Evolutionary conservation across 1,140 invertebrate species (phyloP).

Genomic region (Leptinotarsa texana): DNA sequence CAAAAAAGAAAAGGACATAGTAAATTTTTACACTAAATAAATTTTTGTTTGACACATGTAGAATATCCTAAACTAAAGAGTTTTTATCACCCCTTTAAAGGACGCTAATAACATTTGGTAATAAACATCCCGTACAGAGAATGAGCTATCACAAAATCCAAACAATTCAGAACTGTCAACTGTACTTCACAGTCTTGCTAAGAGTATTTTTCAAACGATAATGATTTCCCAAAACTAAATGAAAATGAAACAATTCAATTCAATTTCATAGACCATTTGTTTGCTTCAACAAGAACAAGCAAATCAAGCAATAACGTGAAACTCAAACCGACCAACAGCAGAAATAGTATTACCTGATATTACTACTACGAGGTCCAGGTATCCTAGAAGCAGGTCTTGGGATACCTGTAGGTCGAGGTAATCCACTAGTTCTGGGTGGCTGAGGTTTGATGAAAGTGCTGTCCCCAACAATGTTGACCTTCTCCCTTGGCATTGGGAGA

Average conservation of each 20-base stretch:
- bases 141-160: too few species aligned
- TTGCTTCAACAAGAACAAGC: conserved; percentile 2
- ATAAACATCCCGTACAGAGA: too few species aligned
- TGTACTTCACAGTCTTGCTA: too few species aligned
- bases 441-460: conserved; percentile 36
- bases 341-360: conserved; percentile 37
- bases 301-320: not conserved
- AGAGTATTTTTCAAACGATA: too few species aligned
- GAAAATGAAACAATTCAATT: not conserved
- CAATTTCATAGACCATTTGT: not conserved
- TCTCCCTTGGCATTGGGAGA: conserved; percentile 15
- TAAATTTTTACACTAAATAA: too few species aligned
- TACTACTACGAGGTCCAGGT: conserved; percentile 42
- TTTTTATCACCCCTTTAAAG: too few species aligned
- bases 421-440: conserved; percentile 35
- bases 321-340: not conserved
- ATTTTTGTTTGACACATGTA: too few species aligned
- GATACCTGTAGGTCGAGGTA: conserved; percentile 47
- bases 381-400: conserved; percentile 46
- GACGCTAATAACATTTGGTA: too few species aligned
- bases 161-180: too few species aligned
- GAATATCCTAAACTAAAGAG: too few species aligned
- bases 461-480: conserved; percentile 11
- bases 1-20: too few species aligned
- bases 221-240: not conserved